A percentile compares a stretch with the other conserved stretches of the same genome.
phyloP scores from a whole-genome alignment of 2,888 invertebrate species.

The Nymphalis c-album region DNA sequence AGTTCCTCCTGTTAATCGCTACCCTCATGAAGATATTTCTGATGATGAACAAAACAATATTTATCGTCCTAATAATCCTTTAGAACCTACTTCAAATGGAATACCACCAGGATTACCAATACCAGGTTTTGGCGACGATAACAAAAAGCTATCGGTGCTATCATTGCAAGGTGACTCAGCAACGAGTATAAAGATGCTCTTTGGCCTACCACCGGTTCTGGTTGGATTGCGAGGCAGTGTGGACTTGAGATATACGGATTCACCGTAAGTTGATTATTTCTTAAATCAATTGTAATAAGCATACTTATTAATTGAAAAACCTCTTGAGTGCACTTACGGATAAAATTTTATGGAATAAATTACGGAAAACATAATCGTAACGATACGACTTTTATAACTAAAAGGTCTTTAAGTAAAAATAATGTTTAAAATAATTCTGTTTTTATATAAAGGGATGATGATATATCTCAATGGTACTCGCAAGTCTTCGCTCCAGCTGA shows the following conservation, averaged over 20 bases:
- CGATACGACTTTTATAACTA: too few relatives aligned
- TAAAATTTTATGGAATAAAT: too few relatives aligned
- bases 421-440: background rate
- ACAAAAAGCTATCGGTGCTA: constrained; percentile 77
- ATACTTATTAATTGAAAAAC: too few relatives aligned
- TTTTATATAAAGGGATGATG: constrained; percentile 78
- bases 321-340: too few relatives aligned
- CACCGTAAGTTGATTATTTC: constrained; percentile 78
- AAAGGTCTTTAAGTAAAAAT: too few relatives aligned
- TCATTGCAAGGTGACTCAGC: constrained; percentile 89
- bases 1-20: constrained; percentile 66
- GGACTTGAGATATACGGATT: constrained; percentile 91
- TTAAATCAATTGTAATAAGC: background rate
- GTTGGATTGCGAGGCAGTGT: constrained; percentile 94
- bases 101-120: constrained; percentile 58
- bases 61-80: constrained; percentile 54
- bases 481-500: constrained; percentile 94
- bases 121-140: constrained; percentile 63
- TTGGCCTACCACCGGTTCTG: constrained; percentile 90
- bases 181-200: constrained; percentile 89
- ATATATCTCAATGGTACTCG: constrained; percentile 88
- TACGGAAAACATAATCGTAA: too few relatives aligned
- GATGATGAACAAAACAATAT: constrained; percentile 67
- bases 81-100: constrained; percentile 47
- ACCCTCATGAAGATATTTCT: constrained; percentile 61